Evolutionary conservation across 2,113 vertebrate species (phyloP), one percentile per base, ranked within the genome.

Genomic region (Pedionomus torquatus): DNA sequence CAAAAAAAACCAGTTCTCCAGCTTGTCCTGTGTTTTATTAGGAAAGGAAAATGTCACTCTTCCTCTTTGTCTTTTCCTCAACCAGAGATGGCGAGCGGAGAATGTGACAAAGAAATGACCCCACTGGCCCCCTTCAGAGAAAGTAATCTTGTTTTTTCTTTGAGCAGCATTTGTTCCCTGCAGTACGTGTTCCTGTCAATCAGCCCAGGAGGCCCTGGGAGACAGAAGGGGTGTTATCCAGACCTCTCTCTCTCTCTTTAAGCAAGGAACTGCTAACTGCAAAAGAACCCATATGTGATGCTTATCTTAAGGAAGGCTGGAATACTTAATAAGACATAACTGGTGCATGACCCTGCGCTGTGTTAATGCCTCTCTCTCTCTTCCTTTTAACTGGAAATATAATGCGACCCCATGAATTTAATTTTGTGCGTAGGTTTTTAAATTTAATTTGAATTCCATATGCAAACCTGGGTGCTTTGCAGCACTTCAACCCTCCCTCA

Each of bases 161-260:
- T 49, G 49, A 85, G 83, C 69, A 92, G 86, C 86, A 66, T 91
- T 94, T 97, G 77, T 95, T 95, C 65, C 65, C 64, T 87, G 52
- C 69, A 57, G 65, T 95, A 61, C 92, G 8, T 74, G 48, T 91
- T 95, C 57, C 86, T 95, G 97, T 93, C 94, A 97, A 69, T 97
- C 95, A 95, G 74, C 86, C 74, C 66, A 35, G 58, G 91, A 95
- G 93, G 92, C 92, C 92, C n/a, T 89, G 37, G 64, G 77, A 93
- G 95, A 97, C 96, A 96, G 94, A 96, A 95, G 97, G 92, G 74
- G 65, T 97, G 94, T 97, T 97, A 97, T 92, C 93, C 95, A 95
- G 94, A 94, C 91, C 93, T 92, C 58, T 46, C 46, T 92, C 58
- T 92, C 66, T 58, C 58, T 87, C 82, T 94, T 82, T 35, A 76